Evolutionary conservation across 2,888 invertebrate species (phyloP).

Genomic region (Allygus modestus): DNA sequence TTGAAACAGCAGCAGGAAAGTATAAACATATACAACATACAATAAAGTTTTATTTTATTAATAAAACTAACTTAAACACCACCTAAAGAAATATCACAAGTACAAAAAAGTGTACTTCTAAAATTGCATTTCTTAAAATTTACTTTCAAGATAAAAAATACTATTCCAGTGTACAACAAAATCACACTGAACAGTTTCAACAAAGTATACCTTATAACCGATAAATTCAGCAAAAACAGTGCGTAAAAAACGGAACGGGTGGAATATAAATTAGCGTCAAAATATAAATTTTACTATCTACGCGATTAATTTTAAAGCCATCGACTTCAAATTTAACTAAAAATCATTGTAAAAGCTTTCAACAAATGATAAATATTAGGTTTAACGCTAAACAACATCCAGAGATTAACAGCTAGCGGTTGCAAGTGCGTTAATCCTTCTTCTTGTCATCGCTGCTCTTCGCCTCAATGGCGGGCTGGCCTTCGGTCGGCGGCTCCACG

Average conservation of each 20-base stretch:
- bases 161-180: not conserved
- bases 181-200: not conserved
- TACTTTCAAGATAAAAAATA: not conserved
- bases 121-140: constrained; percentile 11
- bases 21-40: constrained; percentile 11
- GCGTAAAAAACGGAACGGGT: not conserved
- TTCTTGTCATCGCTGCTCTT: constrained; percentile 68
- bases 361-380: constrained; percentile 30
- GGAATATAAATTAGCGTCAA: not conserved
- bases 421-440: constrained; percentile 66
- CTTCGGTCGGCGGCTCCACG: constrained; percentile 17
- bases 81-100: constrained; percentile 26
- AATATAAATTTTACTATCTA: constrained; percentile 11
- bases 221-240: not conserved
- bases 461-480: constrained; percentile 47
- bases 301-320: constrained; percentile 4
- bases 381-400: constrained; percentile 47
- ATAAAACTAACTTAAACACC: constrained; percentile 16
- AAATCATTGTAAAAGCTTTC: constrained; percentile 8
- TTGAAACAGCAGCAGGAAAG: constrained; percentile 9
- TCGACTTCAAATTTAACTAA: constrained; percentile 15
- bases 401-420: constrained; percentile 41
- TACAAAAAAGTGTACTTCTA: constrained; percentile 11
- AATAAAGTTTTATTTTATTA: not conserved
- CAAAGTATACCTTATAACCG: not conserved